Evolutionary conservation across 2,888 invertebrate species (phyloP).

Genomic region (Hemaris fuciformis): DNA sequence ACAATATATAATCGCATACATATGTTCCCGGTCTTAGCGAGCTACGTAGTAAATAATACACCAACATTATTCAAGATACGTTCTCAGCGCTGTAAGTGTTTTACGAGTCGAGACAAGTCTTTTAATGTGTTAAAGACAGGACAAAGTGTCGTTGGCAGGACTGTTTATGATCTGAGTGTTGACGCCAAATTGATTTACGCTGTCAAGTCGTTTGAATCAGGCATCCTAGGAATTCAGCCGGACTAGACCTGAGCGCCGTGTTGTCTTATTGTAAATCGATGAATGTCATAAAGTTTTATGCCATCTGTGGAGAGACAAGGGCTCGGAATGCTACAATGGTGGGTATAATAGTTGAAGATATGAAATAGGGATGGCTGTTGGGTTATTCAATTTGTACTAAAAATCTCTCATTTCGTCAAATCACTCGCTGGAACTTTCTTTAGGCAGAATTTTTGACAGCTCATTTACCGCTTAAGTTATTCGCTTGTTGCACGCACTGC

Average conservation of each 20-base stretch:
- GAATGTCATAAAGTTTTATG: not conserved
- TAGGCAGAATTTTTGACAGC: too few species aligned
- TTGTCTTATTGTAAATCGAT: not conserved
- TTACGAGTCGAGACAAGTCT: constrained; percentile 5
- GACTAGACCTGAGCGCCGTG: not conserved
- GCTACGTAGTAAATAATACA: too few species aligned
- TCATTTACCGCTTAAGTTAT: too few species aligned
- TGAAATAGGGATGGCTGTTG: not conserved
- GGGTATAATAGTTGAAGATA: not conserved
- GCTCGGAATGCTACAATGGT: too few species aligned
- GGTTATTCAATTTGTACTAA: not conserved
- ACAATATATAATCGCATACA: not conserved
- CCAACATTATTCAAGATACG: not conserved
- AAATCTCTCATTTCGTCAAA: too few species aligned
- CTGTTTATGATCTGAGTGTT: not conserved
- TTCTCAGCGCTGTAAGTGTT: not conserved
- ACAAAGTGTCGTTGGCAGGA: constrained; percentile 6
- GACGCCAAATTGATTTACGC: constrained; percentile 1
- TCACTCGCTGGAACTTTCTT: too few species aligned
- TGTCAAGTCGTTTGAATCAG: not conserved
- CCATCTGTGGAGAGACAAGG: not conserved
- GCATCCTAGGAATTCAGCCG: constrained; percentile 6
- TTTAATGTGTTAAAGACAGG: constrained; percentile 3
- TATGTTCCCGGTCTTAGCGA: not conserved
- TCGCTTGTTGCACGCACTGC: too few species aligned